Evolutionary conservation across 2,888 invertebrate genomes (phyloP), one percentile per base, ranked within the genome.

Genomic region (Heliconius ismenius): DNA sequence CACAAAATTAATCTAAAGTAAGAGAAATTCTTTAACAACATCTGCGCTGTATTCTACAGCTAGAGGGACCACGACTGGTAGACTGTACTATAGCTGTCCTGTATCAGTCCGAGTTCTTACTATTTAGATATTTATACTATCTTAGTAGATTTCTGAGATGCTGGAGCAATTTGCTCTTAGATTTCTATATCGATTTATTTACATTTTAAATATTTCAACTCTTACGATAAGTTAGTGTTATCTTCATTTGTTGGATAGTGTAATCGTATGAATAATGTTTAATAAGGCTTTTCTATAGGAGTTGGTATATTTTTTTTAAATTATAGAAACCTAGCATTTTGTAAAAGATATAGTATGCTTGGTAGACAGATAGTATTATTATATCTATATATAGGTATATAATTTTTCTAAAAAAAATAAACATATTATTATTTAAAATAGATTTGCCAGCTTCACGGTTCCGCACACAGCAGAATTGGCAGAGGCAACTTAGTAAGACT

Each of bases 121-220:
- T n/a, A 10, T 58, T 58, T 58, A 58, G 58, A 58, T 62, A 62
- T 15, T 26, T 62, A 62, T 26, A 15, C 63, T 73, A 62, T 70
- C 73, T 67, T 24, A 32, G 39, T 67, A 7, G 26, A 36, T 9
- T 21, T 70, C 74, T 64, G 36, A 60, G 36, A 73, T 28, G 73
- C 43, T 60, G 62, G 39, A 21, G 60, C 78, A 78, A 78, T 78
- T 78, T 78, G 77, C 77, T 75, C 69, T 26, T 9, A 77, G 74
- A 79, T 79, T 73, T 73, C 75, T 78, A 26, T 76, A 76, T 73
- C 68, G 73, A 67, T 75, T 63, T 68, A 78, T 73, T 75, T 60
- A 65, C 77, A 75, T 77, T 77, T 77, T 72, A 73, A 76, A 62
- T 73, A 60, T 70, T 58, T 54, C 15, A 67, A 58, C 7, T 60